Evolutionary conservation across 2,888 invertebrate species (phyloP), one percentile per base, ranked within the genome.

Genomic region (Plagiodera versicolora): DNA sequence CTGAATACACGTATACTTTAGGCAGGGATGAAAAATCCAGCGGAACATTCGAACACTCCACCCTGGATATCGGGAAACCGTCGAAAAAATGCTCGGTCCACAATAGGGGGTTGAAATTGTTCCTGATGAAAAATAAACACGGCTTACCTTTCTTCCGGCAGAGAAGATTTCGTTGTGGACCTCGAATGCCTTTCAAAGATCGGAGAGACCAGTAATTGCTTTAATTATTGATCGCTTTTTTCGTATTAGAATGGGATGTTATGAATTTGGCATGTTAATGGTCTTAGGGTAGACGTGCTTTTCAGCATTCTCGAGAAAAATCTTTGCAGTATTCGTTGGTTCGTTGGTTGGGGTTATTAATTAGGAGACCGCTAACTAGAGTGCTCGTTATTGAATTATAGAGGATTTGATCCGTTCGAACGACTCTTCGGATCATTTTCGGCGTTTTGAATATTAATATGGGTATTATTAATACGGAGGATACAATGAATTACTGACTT

Each of bases 61-160:
- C 54, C 30, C 65, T 50, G 45, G 52, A 16, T 44, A 17, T 55
- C 56, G 61, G 18, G 32, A 45, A 56, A 24, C 11, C 8, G 10
- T 11, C 16, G 58, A 64, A 48, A 55, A 67, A 63, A 67, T 45
- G 19, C 39, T 60, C 73, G 78, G 71, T 61, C 73, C 47, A 70
- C 72, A 72, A 60, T 45, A 60, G 72, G 67, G 77, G 77, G 77
- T 78, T 78, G 76, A 77, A 78, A 78, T 78, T 77, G 76, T 74
- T 73, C 69, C 75, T 78, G 79, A 79, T 79, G 79, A 78, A 78
- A 78, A 78, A 78, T 78, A 78, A 79, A 79, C 78, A 78, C 74
- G 75, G 75, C 75, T 77, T 77, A 44, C 54, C 58, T 64, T 65
- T 74, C 75, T 68, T 67, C 67, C 67, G 66, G 62, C 61, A 67